Evolutionary conservation across 2,888 invertebrate species (phyloP), one percentile per base, ranked within the genome.

Genomic region (Augiades crinisus): DNA sequence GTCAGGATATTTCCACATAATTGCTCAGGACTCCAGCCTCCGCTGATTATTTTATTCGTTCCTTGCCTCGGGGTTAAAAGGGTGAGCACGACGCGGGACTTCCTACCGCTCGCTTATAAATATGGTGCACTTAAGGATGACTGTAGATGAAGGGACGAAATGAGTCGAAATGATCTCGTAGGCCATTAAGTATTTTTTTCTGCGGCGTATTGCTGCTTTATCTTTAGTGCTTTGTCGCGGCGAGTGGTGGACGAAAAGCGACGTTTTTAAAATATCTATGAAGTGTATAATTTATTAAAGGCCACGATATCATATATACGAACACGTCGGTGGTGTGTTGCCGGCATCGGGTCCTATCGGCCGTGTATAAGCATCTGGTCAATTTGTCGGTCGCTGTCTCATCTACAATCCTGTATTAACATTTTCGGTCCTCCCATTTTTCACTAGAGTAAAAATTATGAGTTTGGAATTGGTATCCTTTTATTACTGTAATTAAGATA

Each of bases 401-500:
- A 68, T 58, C 61, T 58, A 55, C 67, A 70, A 78, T 78, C 78
- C 73, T 72, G 75, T 78, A 78, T 75, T 70, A 76, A 74, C 69
- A 73, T 78, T 84, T 83, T 82, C 81, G 76, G 72, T 76, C 62
- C 60, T 67, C 60, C 72, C 72, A 75, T 80, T 78, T 81, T 83
- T 81, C 76, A 78, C 74, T 71, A 67, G 63, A 68, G 67, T 72
- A 74, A 72, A 75, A 81, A 72, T 78, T 81, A 83, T 83, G 78
- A 78, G 81, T 72, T 77, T 83, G 73, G 74, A 74, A 73, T 71
- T 72, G 70, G 73, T 77, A 78, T 81, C 74, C 73, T 79, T 84
- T 86, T 87, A 87, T 85, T 83, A 75, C 72, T 72, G 86, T 78
- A 81, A 84, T 87, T 85, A 78, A 88, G 87, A 88, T 88, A 85